Base-by-base conservation (phyloP, 1,140 invertebrate species). In the Lerema accius region DNA sequence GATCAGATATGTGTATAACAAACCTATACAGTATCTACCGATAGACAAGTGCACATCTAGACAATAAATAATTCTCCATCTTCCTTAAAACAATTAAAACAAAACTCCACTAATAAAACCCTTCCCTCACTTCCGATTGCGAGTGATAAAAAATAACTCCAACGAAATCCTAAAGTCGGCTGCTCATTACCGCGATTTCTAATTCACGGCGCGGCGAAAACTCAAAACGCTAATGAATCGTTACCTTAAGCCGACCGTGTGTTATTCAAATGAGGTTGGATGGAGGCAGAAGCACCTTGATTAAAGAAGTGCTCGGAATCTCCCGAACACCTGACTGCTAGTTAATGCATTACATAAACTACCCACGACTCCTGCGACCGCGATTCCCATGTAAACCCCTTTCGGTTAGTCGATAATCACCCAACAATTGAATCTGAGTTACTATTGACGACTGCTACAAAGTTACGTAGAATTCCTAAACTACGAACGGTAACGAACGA, bases 171-270 rank as follows among this genome's bases (percentile, higher is more conserved):
- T 56, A 58, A 46, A 0, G 28, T 26, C 28, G 28, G 26, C 9
- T 56, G 15, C 68, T 70, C 68, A 70, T 70, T 70, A 70, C 55
- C 35, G 53, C 59, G 51, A 69, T 65, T 65, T 66, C 68, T 70
- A 70, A 65, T 66, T 65, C 68, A 51, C 42, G 58, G 51, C 65
- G 62, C 67, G 55, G 53, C 17, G 53, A 55, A 69, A 62, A 59
- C 55, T 71, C 63, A 69, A 69, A 71, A 65, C 62, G 60, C 67
- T 73, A 76, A 78, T 76, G 76, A 76, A 78, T 78, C 76, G 68
- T 67, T 53, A 63, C 55, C 35, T 78, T 78, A 76, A 73, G 51
- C 58, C 67, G 74, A 64, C 62, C 67, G 60, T 74, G 75, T 75
- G 73, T 73, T 77, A 77, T 77, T 77, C 65, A 77, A 77, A 77